Evolutionary conservation across 2,113 vertebrate genomes (phyloP).

Genomic region (Ancistrus triradiatus): DNA sequence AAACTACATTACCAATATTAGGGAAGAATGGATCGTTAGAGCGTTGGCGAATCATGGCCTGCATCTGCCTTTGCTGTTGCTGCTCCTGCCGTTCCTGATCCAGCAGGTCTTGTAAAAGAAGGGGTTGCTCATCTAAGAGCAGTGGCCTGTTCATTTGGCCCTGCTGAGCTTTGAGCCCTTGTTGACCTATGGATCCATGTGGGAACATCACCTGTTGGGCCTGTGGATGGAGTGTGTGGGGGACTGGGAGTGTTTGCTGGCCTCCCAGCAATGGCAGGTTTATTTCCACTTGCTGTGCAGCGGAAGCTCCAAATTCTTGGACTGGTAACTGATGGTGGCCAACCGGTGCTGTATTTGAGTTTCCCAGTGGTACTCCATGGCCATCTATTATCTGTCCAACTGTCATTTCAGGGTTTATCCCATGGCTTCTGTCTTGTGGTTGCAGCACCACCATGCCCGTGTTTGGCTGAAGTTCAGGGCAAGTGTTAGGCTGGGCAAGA

Average conservation of each 20-base stretch:
- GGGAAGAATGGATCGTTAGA: conserved; percentile 79
- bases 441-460: conserved; percentile 59
- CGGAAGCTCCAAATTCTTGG: conserved; percentile 36
- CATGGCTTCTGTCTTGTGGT: conserved; percentile 64
- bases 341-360: conserved; percentile 65
- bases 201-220: conserved; percentile 61
- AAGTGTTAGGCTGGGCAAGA: conserved; percentile 56
- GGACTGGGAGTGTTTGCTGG: conserved; percentile 57
- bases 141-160: conserved; percentile 72
- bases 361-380: conserved; percentile 57
- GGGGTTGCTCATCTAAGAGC: conserved; percentile 90
- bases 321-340: conserved; percentile 50
- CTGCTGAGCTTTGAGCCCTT: conserved; percentile 61
- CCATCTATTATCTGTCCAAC: conserved; percentile 65
- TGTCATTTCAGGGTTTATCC: conserved; percentile 61
- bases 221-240: conserved; percentile 52
- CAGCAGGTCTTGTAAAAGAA: conserved; percentile 92
- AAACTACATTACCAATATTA: conserved; percentile 75
- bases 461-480: conserved; percentile 61
- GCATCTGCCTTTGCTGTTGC: conserved; percentile 97
- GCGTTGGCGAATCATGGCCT: conserved; percentile 88
- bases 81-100: conserved; percentile 97
- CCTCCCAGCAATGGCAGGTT: conserved; percentile 59
- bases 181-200: conserved; percentile 60
- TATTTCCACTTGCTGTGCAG: conserved; percentile 46